Evolutionary conservation across 1,140 invertebrate species (phyloP).

Genomic region (Colletes latitarsis): DNA sequence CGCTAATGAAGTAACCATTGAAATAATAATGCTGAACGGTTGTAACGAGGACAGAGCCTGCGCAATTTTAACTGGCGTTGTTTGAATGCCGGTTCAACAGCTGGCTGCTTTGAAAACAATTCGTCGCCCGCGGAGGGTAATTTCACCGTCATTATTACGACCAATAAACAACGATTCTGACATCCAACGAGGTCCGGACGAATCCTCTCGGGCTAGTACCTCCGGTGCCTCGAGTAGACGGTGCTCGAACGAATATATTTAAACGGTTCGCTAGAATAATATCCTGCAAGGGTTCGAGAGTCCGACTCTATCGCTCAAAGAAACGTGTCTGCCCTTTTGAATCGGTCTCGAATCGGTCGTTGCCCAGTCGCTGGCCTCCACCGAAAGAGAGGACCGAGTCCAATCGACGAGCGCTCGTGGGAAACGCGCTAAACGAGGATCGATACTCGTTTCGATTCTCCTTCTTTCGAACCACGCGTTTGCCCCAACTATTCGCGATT

Average conservation of each 20-base stretch:
- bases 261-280: conserved; percentile 29
- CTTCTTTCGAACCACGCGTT: too few relatives aligned
- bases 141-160: conserved; percentile 42
- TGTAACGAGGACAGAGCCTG: conserved; percentile 7
- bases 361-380: background rate
- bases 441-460: background rate
- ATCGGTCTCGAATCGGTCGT: conserved; percentile 24
- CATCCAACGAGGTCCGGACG: background rate
- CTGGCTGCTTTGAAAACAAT: conserved; percentile 43
- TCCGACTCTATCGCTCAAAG: conserved; percentile 17
- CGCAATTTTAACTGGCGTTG: conserved; percentile 24
- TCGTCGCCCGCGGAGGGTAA: conserved; percentile 23
- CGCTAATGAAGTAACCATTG: conserved; percentile 33
- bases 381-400: background rate
- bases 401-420: background rate
- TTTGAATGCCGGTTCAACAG: conserved; percentile 28
- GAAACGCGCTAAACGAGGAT: background rate
- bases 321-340: conserved; percentile 19
- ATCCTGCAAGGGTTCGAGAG: conserved; percentile 8
- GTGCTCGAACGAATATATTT: conserved; percentile 30
- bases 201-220: background rate
- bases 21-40: conserved; percentile 19
- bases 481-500: too few relatives aligned
- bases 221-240: conserved; percentile 26
- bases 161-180: conserved; percentile 42